Evolutionary conservation across 1,140 invertebrate genomes (phyloP), one percentile per base, ranked within the genome.

Genomic region (Rhagoletis zephyria): DNA sequence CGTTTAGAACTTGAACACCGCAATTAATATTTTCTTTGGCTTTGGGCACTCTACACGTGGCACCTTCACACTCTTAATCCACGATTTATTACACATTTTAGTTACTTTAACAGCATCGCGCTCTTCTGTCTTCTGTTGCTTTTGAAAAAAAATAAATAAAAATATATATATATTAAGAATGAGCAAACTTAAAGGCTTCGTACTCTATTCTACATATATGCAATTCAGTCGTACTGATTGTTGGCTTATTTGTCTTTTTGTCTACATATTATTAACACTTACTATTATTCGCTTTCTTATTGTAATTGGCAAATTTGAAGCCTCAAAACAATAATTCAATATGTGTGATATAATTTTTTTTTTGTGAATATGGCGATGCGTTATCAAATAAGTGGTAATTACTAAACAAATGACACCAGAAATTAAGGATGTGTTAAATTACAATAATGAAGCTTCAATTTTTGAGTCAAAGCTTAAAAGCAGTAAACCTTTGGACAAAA

Each of bases 1-100:
- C 30, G 19, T n/a, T 56, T 81, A 56, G 16, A 10, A 16, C 16
- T 51, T 48, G n/a, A 85, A 85, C 85, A 85, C 60, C 85, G 12
- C 51, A 85, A 40, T 65, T 42, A 45, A 0, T 86, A 40, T 86
- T 65, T 86, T 86, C 42, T 86, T 86, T 86, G 56, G 85, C 85
- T 86, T 86, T 63, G 85, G 85, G 85, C 85, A 86, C 85, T 19
- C 85, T 63, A 86, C 85, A 86, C 56, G 63, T 40, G 85, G 63
- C 85, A 86, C 63, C 30, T 9, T 30, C 40, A 86, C 74, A 19
- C 74, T 48, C 48, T 56, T 30, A 56, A 81, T 30, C 16, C 16
- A 19, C 48, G 7, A 51, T 3, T 56, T 6, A 81, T 48, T 16
- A 16, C 6, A 16, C 42, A 74, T 74, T 3, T 67, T 30, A 19